Base-by-base conservation (phyloP, 2,797 vertebrate species). In the Leptodactylus fallax region DNA sequence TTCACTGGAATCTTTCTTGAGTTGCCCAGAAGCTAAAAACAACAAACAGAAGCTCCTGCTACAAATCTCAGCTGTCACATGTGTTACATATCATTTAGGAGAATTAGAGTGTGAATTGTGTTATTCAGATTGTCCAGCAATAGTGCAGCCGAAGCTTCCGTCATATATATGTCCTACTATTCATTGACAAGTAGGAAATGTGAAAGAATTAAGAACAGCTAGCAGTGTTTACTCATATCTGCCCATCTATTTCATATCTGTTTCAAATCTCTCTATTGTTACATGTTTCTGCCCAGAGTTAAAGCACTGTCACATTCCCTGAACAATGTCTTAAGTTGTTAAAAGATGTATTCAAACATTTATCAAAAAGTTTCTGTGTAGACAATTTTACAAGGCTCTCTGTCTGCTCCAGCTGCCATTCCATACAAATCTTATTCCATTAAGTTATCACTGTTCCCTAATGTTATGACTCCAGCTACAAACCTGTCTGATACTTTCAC, bases 21-120 rank as follows among this genome's bases (percentile, higher is more conserved):
- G 83, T 63, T 82, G 87, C 87, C 83, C 77, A 82, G 78, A 81
- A 88, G 87, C 82, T 14, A 14, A 10, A 49, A 88, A 85, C 76
- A 72, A 55, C 63, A 72, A 80, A 81, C 87, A 88, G 87, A 79
- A 80, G 81, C 87, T 77, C 67, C 77, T 49, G 19, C 83, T 77
- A 49, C 78, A 77, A 88, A 77, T 89, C 87, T 81, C 14, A 25
- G 79, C 87, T 89, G 87, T 89, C 87, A 89, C 47, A 82, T 81
- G 77, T 76, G 87, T 76, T 89, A 6, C 49, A 45, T 14, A 89
- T 89, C 87, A 89, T 69, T 25, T 55, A 51, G 83, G 82, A 89
- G 87, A 89, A 89, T 65, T 89, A 86, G 87, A 86, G 78, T 89
- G 83, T 88, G 71, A 89, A 89, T 72, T 49, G 69, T 80, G 81